phyloP scores from a whole-genome alignment of 2,797 vertebrate species.

The Microtus obscurus region DNA sequence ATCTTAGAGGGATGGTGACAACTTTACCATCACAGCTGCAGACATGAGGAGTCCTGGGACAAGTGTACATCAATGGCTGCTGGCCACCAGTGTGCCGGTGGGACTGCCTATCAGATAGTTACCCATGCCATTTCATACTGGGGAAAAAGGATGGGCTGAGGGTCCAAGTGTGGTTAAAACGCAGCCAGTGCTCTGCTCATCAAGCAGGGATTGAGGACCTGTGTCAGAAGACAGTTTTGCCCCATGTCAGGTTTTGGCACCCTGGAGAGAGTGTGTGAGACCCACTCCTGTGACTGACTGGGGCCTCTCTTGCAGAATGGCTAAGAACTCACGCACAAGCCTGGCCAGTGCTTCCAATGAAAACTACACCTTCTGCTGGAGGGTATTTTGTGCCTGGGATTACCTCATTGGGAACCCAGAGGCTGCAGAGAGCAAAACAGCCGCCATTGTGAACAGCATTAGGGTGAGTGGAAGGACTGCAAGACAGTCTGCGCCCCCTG shows the following conservation, averaged over 20 bases:
- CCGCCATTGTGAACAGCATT: slow-evolving; percentile 97
- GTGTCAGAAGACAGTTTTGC: not conserved
- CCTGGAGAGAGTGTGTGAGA: rapidly evolving
- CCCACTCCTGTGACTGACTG: rapidly evolving
- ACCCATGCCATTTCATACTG: rapidly evolving
- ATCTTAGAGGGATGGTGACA: not conserved
- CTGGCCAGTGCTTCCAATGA: slow-evolving; percentile 96
- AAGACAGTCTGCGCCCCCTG: not conserved
- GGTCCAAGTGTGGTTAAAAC: not conserved
- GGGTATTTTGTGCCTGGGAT: slow-evolving; percentile 99
- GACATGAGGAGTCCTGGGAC: rapidly evolving
- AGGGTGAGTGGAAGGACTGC: slow-evolving; percentile 87
- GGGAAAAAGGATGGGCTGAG: not conserved
- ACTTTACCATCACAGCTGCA: not conserved
- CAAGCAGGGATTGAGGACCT: not conserved
- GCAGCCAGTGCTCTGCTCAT: not conserved
- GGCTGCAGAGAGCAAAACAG: slow-evolving; percentile 98
- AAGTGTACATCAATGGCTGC: not conserved
- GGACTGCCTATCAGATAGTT: no score
- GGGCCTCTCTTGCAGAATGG: slow-evolving; percentile 92
- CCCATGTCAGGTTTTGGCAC: rapidly evolving
- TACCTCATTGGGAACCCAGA: slow-evolving; percentile 98
- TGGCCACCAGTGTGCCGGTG: not conserved
- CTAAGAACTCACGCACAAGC: slow-evolving; percentile 96
- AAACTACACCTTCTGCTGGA: slow-evolving; percentile 98